Evolutionary conservation across 53 echinoderm and acorn worm genomes (phyloP).

Genomic region (Echinometra lucunter): DNA sequence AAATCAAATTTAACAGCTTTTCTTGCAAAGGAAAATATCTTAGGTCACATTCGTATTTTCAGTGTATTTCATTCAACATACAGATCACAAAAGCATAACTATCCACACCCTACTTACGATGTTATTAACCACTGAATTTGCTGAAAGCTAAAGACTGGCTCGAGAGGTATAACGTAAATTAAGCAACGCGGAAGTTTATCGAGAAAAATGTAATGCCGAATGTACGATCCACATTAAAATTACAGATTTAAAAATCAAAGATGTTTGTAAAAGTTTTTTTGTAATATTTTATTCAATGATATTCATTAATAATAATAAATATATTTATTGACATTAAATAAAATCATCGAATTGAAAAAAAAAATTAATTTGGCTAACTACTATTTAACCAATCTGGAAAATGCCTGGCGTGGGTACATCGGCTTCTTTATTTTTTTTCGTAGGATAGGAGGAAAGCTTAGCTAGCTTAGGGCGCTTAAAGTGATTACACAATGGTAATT

Average conservation of each 20-base stretch:
- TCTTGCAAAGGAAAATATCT: background rate
- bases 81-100: background rate
- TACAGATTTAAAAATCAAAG: too few species aligned
- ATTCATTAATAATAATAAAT: too few species aligned
- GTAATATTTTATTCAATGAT: too few species aligned
- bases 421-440: too few species aligned
- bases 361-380: background rate
- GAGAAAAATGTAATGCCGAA: background rate
- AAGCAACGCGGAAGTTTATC: background rate
- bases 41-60: background rate
- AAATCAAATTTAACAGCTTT: background rate
- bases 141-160: background rate
- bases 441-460: too few species aligned
- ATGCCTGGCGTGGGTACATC: constrained; percentile 38
- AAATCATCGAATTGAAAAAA: background rate
- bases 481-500: too few species aligned
- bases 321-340: background rate
- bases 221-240: background rate
- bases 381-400: background rate
- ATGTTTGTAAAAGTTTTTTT: too few species aligned
- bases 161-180: background rate
- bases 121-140: background rate
- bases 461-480: too few species aligned
- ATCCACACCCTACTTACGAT: background rate
- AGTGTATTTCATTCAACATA: background rate